A percentile compares a stretch with the other conserved stretches of the same genome.
These are phyloP conservation scores for human DNA, from an alignment of 2,113 vertebrate species.

Conservation along the genomic window GRCh38 chrX:39225501-39226000, in stretches of 20 bases:
- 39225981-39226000: neutral
- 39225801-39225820: neutral
- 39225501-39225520: conserved; percentile 19
- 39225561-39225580: conserved; percentile 47
- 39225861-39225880: neutral
- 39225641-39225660: neutral
- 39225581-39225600: conserved; percentile 48
- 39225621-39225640: conserved; percentile 26
- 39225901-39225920: neutral
- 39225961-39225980: neutral
- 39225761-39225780: neutral
- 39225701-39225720: neutral
- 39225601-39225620: conserved; percentile 33
- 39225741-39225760: neutral
- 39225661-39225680: conserved; percentile 28
- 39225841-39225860: neutral
- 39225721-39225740: neutral
- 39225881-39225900: neutral
- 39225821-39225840: neutral
- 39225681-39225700: neutral
- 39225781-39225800: neutral
- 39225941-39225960: neutral
- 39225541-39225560: conserved; percentile 53
- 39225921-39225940: neutral
- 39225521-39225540: conserved; percentile 8